Conservation (phyloP, 2,797 vertebrate species). For the Micromesistius poutassou region DNA sequence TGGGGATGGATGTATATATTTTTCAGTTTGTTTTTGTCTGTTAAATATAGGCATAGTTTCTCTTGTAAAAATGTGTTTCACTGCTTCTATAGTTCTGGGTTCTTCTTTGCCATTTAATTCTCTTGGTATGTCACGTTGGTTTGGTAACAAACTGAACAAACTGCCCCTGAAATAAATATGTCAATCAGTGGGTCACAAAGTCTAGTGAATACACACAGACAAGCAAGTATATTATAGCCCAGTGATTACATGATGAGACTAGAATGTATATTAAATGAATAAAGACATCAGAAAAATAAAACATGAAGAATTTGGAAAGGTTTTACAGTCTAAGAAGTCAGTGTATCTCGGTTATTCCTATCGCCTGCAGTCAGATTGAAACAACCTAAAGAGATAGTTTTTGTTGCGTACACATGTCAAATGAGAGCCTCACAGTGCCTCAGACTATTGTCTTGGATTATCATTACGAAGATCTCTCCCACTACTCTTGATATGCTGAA, state of each 20-base stretch:
- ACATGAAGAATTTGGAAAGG: slow-evolving; percentile 6
- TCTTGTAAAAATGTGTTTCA: neutral
- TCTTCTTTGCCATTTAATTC: neutral
- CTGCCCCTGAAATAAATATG: neutral
- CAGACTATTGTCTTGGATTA: neutral
- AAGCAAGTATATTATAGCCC: slow-evolving; percentile 33
- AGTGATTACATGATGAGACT: slow-evolving; percentile 34
- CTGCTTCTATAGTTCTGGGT: neutral
- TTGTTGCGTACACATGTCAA: neutral
- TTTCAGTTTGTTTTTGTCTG: neutral
- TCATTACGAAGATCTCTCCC: neutral
- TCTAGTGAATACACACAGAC: slow-evolving; percentile 42
- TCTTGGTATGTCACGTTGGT: neutral
- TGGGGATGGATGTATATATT: neutral
- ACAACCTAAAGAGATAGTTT: neutral
- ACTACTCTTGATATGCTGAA: neutral
- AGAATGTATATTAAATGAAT: slow-evolving; percentile 28
- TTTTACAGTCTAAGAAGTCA: neutral
- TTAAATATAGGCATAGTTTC: neutral
- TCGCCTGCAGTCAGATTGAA: neutral
- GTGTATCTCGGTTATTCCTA: neutral
- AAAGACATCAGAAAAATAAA: slow-evolving; percentile 25
- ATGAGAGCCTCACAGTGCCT: neutral
- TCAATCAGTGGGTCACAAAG: slow-evolving; percentile 27
- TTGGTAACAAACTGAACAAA: neutral